Evolutionary conservation across 2,113 vertebrate genomes (phyloP).

Genomic region (Oryzias javanicus): DNA sequence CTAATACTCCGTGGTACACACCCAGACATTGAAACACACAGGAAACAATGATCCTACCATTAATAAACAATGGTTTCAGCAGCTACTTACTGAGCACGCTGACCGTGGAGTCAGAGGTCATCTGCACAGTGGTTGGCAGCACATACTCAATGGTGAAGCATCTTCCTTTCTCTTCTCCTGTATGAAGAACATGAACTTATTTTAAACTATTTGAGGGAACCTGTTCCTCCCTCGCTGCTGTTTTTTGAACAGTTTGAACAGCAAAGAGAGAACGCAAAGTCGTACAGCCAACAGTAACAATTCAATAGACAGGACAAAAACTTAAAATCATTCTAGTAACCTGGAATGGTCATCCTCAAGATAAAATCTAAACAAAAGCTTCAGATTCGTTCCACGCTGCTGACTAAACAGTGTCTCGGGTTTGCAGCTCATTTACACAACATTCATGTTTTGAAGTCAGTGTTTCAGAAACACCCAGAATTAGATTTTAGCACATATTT

Average conservation of each 20-base stretch:
- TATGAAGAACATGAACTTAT: slow-evolving; percentile 23
- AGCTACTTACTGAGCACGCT: slow-evolving; percentile 89
- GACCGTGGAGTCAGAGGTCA: slow-evolving; percentile 92
- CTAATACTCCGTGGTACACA: too few relatives aligned
- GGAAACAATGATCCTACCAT: not conserved
- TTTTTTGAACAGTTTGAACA: not conserved
- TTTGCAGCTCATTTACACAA: slow-evolving; percentile 12
- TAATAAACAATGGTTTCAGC: not conserved
- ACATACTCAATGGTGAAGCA: slow-evolving; percentile 96
- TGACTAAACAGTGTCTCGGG: slow-evolving; percentile 1
- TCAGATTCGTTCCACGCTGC: slow-evolving; percentile 1
- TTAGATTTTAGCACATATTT: slow-evolving; percentile 33
- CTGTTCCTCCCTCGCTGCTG: not conserved
- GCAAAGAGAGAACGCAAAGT: slow-evolving; percentile 8
- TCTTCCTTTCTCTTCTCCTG: slow-evolving; percentile 91
- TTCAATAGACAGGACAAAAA: too few relatives aligned
- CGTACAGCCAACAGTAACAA: not conserved
- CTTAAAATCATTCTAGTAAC: not conserved
- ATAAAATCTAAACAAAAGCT: not conserved
- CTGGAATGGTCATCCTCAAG: not conserved
- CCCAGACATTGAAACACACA: not conserved
- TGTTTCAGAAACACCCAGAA: slow-evolving; percentile 17
- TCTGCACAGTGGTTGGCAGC: slow-evolving; percentile 92
- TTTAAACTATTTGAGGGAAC: not conserved
- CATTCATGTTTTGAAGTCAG: slow-evolving; percentile 2